Conservation (phyloP, 2,113 vertebrate genomes). For the Seriola rivoliana region DNA sequence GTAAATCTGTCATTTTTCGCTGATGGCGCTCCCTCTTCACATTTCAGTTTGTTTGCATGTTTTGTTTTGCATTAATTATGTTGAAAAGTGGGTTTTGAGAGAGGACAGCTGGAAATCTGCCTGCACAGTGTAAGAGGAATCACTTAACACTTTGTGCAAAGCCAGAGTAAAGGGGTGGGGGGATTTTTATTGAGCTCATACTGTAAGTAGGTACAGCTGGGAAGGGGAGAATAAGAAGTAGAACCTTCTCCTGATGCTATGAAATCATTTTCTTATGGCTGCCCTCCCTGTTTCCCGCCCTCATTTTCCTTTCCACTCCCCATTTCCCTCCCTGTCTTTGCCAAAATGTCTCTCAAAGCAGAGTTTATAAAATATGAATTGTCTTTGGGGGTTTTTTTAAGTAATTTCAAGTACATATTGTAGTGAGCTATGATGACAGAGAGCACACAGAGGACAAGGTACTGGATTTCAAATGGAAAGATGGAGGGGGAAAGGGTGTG, state of each 20-base stretch:
- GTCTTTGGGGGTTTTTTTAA: slow-evolving; percentile 51
- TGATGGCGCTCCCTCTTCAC: background rate
- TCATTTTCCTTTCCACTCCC: slow-evolving; percentile 75
- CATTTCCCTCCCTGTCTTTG: slow-evolving; percentile 47
- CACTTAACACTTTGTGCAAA: slow-evolving; percentile 46
- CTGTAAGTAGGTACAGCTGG: slow-evolving; percentile 70
- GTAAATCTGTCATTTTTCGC: slow-evolving; percentile 1
- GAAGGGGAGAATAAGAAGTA: slow-evolving; percentile 39
- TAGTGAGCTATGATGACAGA: slow-evolving; percentile 34
- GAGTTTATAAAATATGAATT: slow-evolving; percentile 59
- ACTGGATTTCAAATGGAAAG: slow-evolving; percentile 30
- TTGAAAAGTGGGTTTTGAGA: slow-evolving; percentile 18
- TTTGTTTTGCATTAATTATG: slow-evolving; percentile 15
- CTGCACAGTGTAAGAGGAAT: slow-evolving; percentile 15
- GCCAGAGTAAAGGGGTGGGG: slow-evolving; percentile 43
- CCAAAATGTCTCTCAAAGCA: slow-evolving; percentile 62
- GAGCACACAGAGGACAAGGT: slow-evolving; percentile 54
- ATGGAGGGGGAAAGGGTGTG: slow-evolving; percentile 46
- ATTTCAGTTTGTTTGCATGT: slow-evolving; percentile 11
- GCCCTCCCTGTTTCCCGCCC: slow-evolving; percentile 43
- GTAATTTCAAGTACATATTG: slow-evolving; percentile 52
- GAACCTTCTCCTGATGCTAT: slow-evolving; percentile 45
- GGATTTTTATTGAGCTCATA: slow-evolving; percentile 64
- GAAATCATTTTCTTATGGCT: slow-evolving; percentile 70
- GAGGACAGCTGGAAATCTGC: slow-evolving; percentile 33